Base-by-base conservation (phyloP, 2,113 vertebrate genomes). In the Tragelaphus strepsiceros region DNA sequence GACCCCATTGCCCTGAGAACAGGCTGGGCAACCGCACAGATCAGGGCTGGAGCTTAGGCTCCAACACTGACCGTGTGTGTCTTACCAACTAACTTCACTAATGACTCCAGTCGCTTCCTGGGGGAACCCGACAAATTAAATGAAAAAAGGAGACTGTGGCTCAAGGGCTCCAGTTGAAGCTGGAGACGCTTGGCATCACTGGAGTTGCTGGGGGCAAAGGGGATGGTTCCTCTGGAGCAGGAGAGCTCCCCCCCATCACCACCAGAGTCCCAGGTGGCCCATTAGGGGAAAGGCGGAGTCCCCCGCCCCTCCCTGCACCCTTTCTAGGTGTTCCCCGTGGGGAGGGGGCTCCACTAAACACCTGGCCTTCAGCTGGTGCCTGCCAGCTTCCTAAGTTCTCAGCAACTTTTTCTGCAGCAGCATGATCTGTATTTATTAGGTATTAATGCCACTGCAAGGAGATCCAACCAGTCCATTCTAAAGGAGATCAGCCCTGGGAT, bases 201-300 rank as follows among this genome's bases (percentile, higher is more conserved):
- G 2, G 51, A 13, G 7, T 64, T 22, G 17, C 11, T 35, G 12
- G 17, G 35, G 13, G 2, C 30, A 62, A 53, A 49, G 1, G 13
- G 4, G 11, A 2, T 32, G 5, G 26, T 15, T 17, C 0, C 9
- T 6, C 12, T 2, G 1, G 5, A 5, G n/a, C 1, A 22, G n/a
- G 43, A 15, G 4, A 24, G 3, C 6, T 54, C 3, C 2, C 24
- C n/a, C 32, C 2, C 67, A 22, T 58, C n/a, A 16, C 5, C 28
- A 12, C 7, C 16, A 32, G 51, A 93, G 16, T 24, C 35, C 74
- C 6, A 1, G 13, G 4, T 16, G 46, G 21, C 43, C 59, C 5
- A 1, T 3, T 30, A 49, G n/a, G 67, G 43, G n/a, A 6, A 17
- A 8, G 26, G 4, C 0, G 0, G 15, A 49, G 13, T 2, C 26